Evolutionary conservation across 2,797 vertebrate species (phyloP), one percentile per base, ranked within the genome.

Genomic region (Capromys pilorides): DNA sequence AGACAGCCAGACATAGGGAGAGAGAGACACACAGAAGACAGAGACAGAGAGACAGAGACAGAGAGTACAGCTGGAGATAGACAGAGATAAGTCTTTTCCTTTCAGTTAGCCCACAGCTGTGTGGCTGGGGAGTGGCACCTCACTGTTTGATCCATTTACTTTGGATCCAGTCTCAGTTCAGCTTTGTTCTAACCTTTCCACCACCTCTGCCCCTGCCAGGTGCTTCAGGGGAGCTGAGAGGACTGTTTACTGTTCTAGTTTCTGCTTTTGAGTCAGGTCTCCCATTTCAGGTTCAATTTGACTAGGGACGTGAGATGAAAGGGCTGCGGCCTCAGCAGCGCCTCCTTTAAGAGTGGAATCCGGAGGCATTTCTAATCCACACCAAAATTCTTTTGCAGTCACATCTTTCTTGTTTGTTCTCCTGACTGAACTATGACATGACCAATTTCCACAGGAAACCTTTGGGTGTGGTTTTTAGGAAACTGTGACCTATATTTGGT

Each of bases 141-240:
- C 78, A 14, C 49, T 62, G 33, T 79, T 54, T 59, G 14, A 80
- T 66, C 36, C 31, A 13, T 71, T 94, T 49, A 64, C 33, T 90
- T 92, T 88, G 73, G 66, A 57, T 77, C 45, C 24, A 28, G 18
- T 36, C 82, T 95, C 28, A 21, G 14, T 31, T 31, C 18, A 22
- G 49, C 87, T 85, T 90, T 84, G 61, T 36, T 94, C 9, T 77
- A 87, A 80, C 67, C 31, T 81, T 77, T 88, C 71, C 51, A 82
- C 64, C n/a, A 45, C n/a, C 78, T 66, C 5, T 57, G 19, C n/a
- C 33, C 80, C 13, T 79, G 49, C 28, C 22, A 90, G 62, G 18
- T 73, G 22, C 12, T 59, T 16, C 41, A 64, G 79, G 83, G 75
- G 49, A 88, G 33, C 62, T 90, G 54, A 51, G 49, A 59, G 33